Percentiles rank a stretch among this genome's conserved stretches.
Conservation (phyloP, 2,888 invertebrate genomes). For the Metopia argyrocephala region DNA sequence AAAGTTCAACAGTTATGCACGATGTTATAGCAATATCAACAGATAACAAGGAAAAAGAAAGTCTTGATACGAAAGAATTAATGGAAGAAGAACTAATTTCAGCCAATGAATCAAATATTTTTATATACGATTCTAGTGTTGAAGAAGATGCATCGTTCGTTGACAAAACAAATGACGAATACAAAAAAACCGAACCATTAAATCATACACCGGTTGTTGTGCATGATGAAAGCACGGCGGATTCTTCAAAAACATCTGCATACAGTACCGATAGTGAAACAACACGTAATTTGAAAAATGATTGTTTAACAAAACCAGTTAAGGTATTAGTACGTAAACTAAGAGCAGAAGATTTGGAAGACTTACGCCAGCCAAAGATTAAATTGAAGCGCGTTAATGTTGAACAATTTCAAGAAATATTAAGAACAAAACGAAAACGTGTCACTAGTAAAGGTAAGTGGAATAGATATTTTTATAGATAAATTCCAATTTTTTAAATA, state of each 20-base stretch:
- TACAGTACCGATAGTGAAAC: slow-evolving; percentile 20
- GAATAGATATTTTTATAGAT: too few relatives aligned
- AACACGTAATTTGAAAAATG: slow-evolving; percentile 23
- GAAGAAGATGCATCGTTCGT: neutral
- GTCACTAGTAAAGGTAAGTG: slow-evolving; percentile 44
- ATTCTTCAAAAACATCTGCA: slow-evolving; percentile 7
- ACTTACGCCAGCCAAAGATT: slow-evolving; percentile 65
- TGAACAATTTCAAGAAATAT: slow-evolving; percentile 30
- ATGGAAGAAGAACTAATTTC: neutral
- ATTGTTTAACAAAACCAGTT: slow-evolving; percentile 33
- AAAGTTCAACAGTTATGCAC: neutral
- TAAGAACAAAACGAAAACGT: slow-evolving; percentile 51
- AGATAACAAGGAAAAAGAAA: neutral
- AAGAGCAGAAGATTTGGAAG: slow-evolving; percentile 46
- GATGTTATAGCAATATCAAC: neutral
- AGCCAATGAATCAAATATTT: neutral
- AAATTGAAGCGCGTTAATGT: slow-evolving; percentile 54
- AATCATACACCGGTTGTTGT: neutral
- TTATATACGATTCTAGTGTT: neutral
- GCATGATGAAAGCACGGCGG: neutral
- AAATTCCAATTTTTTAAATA: neutral
- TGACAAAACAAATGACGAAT: neutral
- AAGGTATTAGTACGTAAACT: slow-evolving; percentile 37
- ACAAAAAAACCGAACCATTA: neutral
- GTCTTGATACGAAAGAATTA: neutral